These are phyloP conservation scores for Merodon equestris DNA, from an alignment of 2,888 invertebrate genomes.

Conservation along the genomic window DNA sequence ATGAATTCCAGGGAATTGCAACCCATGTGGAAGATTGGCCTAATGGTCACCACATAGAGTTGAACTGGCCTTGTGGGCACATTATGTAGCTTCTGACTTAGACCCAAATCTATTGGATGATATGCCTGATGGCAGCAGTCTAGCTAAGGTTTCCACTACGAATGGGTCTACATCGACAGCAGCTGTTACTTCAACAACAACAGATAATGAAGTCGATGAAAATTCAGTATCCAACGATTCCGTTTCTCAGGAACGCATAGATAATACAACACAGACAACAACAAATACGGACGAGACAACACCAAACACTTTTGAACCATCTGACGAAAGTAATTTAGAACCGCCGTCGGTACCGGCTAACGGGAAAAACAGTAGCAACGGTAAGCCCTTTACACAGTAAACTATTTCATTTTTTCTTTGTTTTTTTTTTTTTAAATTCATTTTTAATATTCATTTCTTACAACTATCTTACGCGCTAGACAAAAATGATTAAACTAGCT, in stretches of 20 bases:
- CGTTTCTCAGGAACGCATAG: slow-evolving; percentile 76
- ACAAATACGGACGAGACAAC: slow-evolving; percentile 78
- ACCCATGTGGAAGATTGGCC: too few relatives aligned
- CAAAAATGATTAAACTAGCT: too few relatives aligned
- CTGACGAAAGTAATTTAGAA: slow-evolving; percentile 90
- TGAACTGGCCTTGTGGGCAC: slow-evolving; percentile 95
- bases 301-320: slow-evolving; percentile 77
- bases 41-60: too few relatives aligned
- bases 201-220: slow-evolving; percentile 73
- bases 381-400: too few relatives aligned
- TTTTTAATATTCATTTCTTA: too few relatives aligned
- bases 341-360: slow-evolving; percentile 79
- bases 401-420: too few relatives aligned
- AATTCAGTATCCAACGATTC: slow-evolving; percentile 78
- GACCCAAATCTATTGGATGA: slow-evolving; percentile 91
- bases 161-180: slow-evolving; percentile 73
- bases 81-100: slow-evolving; percentile 90
- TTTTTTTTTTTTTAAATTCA: too few relatives aligned
- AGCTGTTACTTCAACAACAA: slow-evolving; percentile 63
- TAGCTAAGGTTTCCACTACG: slow-evolving; percentile 68
- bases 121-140: slow-evolving; percentile 80
- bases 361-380: slow-evolving; percentile 70
- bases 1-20: too few relatives aligned
- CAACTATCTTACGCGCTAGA: too few relatives aligned
- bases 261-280: slow-evolving; percentile 80